Evolutionary conservation across 2,113 vertebrate species (phyloP).

Genomic region (Monopterus albus): DNA sequence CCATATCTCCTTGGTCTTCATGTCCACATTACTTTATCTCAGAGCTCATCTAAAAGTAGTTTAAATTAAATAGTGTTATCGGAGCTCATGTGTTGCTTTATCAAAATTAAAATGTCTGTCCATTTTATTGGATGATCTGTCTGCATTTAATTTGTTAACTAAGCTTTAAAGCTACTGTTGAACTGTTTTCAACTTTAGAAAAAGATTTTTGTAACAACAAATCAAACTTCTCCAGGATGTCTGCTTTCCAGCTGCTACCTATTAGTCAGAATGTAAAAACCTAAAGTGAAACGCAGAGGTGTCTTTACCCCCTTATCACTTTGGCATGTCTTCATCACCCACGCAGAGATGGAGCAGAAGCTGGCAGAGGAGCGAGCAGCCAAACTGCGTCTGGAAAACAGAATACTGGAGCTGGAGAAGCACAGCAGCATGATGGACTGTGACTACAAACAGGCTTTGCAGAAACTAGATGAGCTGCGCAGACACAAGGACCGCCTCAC

Average conservation of each 20-base stretch:
- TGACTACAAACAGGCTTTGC: constrained; percentile 95
- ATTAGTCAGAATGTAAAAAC: background rate
- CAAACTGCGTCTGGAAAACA: constrained; percentile 94
- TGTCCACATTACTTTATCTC: no score
- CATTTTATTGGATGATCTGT: no score
- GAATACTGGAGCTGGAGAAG: constrained; percentile 93
- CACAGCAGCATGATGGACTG: constrained; percentile 95
- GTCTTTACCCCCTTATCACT: background rate
- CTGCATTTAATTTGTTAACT: no score
- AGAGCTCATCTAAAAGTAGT: no score
- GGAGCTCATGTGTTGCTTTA: no score
- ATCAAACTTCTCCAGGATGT: background rate
- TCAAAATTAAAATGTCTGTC: no score
- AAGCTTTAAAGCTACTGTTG: no score
- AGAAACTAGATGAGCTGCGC: constrained; percentile 93
- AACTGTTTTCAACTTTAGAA: background rate
- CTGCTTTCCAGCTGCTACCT: background rate
- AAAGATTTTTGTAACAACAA: background rate
- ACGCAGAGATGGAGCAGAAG: constrained; percentile 95
- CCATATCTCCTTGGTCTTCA: no score
- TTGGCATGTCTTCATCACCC: background rate
- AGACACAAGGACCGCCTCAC: constrained; percentile 91
- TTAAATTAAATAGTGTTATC: no score
- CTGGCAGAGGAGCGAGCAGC: constrained; percentile 90
- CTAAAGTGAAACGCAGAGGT: background rate